phyloP scores from a whole-genome alignment of 2,797 vertebrate genomes.

The Mus spretus region DNA sequence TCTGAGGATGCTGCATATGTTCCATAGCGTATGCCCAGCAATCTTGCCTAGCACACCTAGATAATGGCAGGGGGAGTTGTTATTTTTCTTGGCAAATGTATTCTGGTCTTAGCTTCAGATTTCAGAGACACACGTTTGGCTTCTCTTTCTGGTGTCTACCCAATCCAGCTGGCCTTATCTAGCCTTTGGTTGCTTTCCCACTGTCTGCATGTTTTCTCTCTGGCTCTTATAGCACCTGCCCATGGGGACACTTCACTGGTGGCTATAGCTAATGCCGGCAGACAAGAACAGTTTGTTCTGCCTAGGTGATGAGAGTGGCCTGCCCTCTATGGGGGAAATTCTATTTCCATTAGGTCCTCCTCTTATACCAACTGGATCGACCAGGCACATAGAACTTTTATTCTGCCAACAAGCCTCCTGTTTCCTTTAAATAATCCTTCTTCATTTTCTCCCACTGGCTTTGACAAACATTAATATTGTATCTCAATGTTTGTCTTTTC shows the following conservation, averaged over 20 bases:
- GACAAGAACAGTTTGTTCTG: not conserved
- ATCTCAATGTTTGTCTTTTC: constrained; percentile 26
- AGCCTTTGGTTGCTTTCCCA: not conserved
- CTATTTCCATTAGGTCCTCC: not conserved
- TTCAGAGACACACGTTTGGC: not conserved
- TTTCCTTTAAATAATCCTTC: not conserved
- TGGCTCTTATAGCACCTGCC: not conserved
- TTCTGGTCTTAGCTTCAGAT: not conserved
- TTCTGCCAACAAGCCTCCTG: not conserved
- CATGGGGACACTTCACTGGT: not conserved
- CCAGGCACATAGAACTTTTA: not conserved
- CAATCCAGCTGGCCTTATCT: not conserved
- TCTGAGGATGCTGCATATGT: not conserved
- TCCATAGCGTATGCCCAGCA: not conserved
- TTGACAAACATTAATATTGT: not conserved
- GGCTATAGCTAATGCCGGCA: not conserved
- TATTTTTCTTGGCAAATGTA: not conserved
- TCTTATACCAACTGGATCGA: not conserved
- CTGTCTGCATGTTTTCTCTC: not conserved
- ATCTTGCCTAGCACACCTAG: not conserved
- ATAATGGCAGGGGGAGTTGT: not conserved
- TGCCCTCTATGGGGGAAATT: not conserved
- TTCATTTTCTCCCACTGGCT: not conserved
- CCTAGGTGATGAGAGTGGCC: not conserved
- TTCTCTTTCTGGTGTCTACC: not conserved